Evolutionary conservation across 1,140 invertebrate species (phyloP).

Genomic region (Drosophila parabipectinata): DNA sequence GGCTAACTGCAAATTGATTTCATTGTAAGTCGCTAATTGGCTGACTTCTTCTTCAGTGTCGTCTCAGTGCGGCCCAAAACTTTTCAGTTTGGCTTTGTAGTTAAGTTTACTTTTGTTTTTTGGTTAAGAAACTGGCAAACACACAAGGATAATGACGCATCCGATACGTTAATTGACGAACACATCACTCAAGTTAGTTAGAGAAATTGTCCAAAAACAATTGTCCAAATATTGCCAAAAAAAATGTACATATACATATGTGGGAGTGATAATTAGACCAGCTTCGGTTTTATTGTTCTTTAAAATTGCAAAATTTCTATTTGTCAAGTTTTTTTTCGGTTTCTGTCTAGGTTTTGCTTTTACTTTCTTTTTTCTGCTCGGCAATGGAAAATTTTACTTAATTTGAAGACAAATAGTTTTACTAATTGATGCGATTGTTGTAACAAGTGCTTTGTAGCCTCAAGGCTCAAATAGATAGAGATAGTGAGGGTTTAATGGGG

Average conservation of each 20-base stretch:
- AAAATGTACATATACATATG: neutral
- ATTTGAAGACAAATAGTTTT: neutral
- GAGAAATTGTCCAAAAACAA: slow-evolving; percentile 17
- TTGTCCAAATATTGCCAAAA: slow-evolving; percentile 67
- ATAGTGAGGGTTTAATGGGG: too few species aligned
- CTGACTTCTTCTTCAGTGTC: slow-evolving; percentile 22
- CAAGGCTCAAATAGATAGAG: neutral
- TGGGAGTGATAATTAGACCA: slow-evolving; percentile 31
- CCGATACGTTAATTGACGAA: slow-evolving; percentile 16
- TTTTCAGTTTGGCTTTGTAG: slow-evolving; percentile 26
- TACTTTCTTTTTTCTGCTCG: neutral
- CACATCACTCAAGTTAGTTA: slow-evolving; percentile 1
- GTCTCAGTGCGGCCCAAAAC: slow-evolving; percentile 27
- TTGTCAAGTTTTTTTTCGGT: slow-evolving; percentile 19
- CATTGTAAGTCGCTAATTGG: slow-evolving; percentile 73
- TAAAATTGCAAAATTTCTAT: neutral
- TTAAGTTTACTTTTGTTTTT: neutral
- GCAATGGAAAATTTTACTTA: neutral
- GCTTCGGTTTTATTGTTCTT: slow-evolving; percentile 6
- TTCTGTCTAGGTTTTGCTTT: neutral
- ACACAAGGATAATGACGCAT: neutral
- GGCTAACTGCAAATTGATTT: slow-evolving; percentile 75
- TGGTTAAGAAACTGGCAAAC: neutral
- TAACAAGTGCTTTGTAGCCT: neutral
- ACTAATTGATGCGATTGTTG: neutral